Evolutionary conservation across 2,113 vertebrate species (phyloP).

Genomic region (Scophthalmus maximus): DNA sequence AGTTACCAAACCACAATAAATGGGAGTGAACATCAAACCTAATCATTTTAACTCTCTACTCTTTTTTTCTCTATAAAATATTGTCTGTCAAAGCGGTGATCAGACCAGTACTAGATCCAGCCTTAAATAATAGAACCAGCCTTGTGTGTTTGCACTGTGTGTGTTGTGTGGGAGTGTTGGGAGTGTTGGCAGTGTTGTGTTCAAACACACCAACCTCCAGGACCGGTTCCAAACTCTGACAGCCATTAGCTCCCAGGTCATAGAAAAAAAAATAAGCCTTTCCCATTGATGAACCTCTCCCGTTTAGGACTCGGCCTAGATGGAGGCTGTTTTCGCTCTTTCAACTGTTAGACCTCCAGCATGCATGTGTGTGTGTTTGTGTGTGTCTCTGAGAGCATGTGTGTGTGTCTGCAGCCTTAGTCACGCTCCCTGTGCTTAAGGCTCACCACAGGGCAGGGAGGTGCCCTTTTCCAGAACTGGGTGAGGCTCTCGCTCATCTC

Average conservation of each 20-base stretch:
- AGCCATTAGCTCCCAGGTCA: too few species aligned
- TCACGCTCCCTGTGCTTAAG: conserved; percentile 67
- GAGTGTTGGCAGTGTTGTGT: neutral
- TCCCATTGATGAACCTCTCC: conserved; percentile 25
- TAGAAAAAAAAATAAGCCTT: conserved; percentile 8
- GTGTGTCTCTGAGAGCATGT: conserved; percentile 21
- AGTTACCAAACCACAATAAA: too few species aligned
- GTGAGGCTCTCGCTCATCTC: conserved; percentile 58
- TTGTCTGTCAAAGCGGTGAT: neutral
- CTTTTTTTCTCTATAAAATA: neutral
- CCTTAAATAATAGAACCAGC: neutral
- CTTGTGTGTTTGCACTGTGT: conserved; percentile 24
- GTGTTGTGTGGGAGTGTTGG: neutral
- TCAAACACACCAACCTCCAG: neutral
- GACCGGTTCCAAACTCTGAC: neutral
- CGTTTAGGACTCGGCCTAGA: neutral
- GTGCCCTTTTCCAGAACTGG: conserved; percentile 75
- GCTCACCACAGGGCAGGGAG: conserved; percentile 77
- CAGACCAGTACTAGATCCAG: neutral
- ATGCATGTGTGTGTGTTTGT: conserved; percentile 5
- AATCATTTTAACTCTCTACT: neutral
- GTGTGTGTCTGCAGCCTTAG: conserved; percentile 19
- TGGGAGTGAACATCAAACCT: too few species aligned
- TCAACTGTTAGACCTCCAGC: conserved; percentile 27
- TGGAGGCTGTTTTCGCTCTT: neutral